Evolutionary conservation across 2,888 invertebrate species (phyloP), one percentile per base, ranked within the genome.

Genomic region (Megalurothrips usitatus): DNA sequence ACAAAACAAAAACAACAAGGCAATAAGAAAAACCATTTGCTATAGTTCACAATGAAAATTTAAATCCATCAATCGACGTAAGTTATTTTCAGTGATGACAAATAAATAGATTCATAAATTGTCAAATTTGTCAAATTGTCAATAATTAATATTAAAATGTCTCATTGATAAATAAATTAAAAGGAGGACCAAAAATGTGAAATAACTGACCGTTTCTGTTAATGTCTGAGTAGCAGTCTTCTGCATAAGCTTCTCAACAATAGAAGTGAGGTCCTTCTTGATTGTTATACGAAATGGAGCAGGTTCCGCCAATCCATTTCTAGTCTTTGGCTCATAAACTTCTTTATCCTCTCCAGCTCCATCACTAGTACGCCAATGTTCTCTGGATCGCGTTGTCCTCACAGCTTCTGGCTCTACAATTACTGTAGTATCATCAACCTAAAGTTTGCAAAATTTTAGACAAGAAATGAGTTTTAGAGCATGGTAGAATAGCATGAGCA

Each of bases 261-360:
- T 82, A 9, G 81, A 82, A 12, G 82, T 82, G n/a, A 82, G 80
- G 79, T 82, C 82, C 34, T 81, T 78, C 47, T 82, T 80, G 1
- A 81, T 82, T 75, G 82, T 82, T 23, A 82, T 82, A 19, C 82
- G 78, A n/a, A 82, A 63, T 17, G 82, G 82, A n/a, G 78, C 79
- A 17, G 43, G 68, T 23, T 75, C 68, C 10, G 68, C 68, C 23
- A 75, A 12, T 12, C 23, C 68, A 26, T 75, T 75, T 26, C 68
- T 75, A 1, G 68, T 75, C 68, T 75, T 75, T 26, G 68, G 68
- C 23, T 75, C 68, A 75, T 75, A 75, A 75, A 75, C 68, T 9
- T 75, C 68, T 10, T 75, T 75, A 9, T 9, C 26, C 12, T 75
- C 68, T 26, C 26, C 68, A 1, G 68, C 8, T 23, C 26, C 68